A percentile compares a stretch with the other conserved stretches of the same genome.
phyloP scores from a whole-genome alignment of 2,888 invertebrate species.

The Dynastes maya region DNA sequence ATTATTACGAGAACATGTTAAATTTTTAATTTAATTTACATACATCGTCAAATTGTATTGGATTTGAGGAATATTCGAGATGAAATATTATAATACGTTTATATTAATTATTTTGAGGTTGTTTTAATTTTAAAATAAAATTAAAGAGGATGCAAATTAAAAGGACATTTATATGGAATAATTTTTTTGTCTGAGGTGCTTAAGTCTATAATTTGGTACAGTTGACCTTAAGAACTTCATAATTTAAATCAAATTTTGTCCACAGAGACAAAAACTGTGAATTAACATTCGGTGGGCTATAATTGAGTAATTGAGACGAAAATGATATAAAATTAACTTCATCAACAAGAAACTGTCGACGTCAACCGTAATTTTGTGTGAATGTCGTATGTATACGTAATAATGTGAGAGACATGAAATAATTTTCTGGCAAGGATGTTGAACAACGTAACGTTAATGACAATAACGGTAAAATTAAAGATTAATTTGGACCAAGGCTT shows the following conservation, averaged over 20 bases:
- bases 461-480: conserved; percentile 26
- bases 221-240: neutral
- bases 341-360: neutral
- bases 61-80: too few relatives aligned
- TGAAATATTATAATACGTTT: neutral
- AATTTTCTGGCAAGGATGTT: conserved; percentile 8
- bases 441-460: conserved; percentile 18
- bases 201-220: neutral
- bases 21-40: conserved; percentile 24
- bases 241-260: conserved; percentile 19
- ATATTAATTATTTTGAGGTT: too few relatives aligned
- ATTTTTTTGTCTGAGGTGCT: neutral
- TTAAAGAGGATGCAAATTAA: too few relatives aligned
- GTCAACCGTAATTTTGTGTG: conserved; percentile 16
- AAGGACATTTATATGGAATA: too few relatives aligned
- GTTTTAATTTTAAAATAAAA: too few relatives aligned
- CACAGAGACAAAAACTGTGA: neutral
- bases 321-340: conserved; percentile 13
- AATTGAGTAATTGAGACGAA: conserved; percentile 15
- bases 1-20: conserved; percentile 24
- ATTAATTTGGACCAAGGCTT: conserved; percentile 26
- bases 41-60: too few relatives aligned
- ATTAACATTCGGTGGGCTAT: neutral
- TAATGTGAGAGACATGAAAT: neutral
- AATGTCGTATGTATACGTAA: neutral